Conservation (phyloP, 2,888 invertebrate genomes). For the Lysandra coridon region DNA sequence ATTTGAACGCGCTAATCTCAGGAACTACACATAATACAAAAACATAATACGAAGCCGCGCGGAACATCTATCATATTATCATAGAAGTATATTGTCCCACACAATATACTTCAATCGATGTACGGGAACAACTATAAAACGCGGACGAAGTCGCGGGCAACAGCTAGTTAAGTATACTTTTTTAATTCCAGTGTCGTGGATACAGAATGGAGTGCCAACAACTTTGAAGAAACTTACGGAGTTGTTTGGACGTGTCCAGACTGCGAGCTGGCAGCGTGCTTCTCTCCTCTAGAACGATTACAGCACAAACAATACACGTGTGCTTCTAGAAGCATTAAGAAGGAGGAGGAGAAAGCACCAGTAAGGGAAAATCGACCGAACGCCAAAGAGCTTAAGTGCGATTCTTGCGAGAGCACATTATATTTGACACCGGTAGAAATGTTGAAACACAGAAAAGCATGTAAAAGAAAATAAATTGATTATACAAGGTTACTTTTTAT, state of each 20-base stretch:
- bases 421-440: constrained; percentile 90
- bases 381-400: constrained; percentile 85
- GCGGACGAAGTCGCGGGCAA: too few species aligned
- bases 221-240: constrained; percentile 80
- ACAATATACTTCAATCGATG: too few species aligned
- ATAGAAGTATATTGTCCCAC: too few species aligned
- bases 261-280: constrained; percentile 83
- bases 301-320: constrained; percentile 84
- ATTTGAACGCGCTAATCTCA: too few species aligned
- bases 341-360: constrained; percentile 52
- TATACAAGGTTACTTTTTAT: background rate
- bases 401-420: constrained; percentile 84
- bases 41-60: too few species aligned
- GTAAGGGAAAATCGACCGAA: constrained; percentile 73
- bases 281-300: constrained; percentile 85
- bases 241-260: constrained; percentile 86
- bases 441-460: constrained; percentile 89
- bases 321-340: constrained; percentile 56
- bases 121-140: too few species aligned
- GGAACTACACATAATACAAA: too few species aligned
- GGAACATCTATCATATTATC: too few species aligned
- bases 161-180: background rate
- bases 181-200: constrained; percentile 79
- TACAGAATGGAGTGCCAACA: constrained; percentile 84
- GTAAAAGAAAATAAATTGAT: constrained; percentile 57